Conservation (phyloP, 2,113 vertebrate genomes). For the Tragulus kanchil region DNA sequence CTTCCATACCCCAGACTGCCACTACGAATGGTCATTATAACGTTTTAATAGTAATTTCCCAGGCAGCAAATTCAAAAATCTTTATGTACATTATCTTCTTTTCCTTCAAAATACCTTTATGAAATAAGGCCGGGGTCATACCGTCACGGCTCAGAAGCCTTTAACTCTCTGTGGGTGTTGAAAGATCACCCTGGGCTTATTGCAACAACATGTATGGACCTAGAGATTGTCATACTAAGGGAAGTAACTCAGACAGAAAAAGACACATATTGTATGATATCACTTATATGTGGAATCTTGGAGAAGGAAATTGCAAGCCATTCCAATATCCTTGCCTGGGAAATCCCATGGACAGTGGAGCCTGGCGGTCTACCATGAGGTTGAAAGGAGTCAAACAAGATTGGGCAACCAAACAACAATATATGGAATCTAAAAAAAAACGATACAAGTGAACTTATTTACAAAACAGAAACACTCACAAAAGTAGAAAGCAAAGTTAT, state of each 20-base stretch:
- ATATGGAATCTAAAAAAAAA: not conserved
- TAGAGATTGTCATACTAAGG: not conserved
- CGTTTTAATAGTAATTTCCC: slow-evolving; percentile 64
- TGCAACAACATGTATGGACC: not conserved
- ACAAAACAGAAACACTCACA: not conserved
- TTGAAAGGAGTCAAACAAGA: not conserved
- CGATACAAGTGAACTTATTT: not conserved
- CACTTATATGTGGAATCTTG: not conserved
- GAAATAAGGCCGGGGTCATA: slow-evolving; percentile 45
- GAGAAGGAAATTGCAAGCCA: not conserved
- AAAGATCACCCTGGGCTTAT: not conserved
- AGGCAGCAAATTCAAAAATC: slow-evolving; percentile 59
- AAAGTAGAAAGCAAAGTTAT: not conserved
- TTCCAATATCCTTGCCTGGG: not conserved
- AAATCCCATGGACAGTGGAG: not conserved
- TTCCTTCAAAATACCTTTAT: slow-evolving; percentile 64
- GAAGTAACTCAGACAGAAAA: not conserved
- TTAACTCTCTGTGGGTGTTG: not conserved
- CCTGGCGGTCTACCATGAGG: not conserved
- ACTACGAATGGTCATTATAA: slow-evolving; percentile 62
- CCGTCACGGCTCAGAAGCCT: slow-evolving; percentile 48
- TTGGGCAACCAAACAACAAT: not conserved
- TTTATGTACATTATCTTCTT: slow-evolving; percentile 62
- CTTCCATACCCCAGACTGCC: not conserved
- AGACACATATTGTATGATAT: not conserved